These are phyloP conservation scores for Sciurus niger DNA, from an alignment of 2,113 vertebrate species.

Conservation along the genomic window DNA sequence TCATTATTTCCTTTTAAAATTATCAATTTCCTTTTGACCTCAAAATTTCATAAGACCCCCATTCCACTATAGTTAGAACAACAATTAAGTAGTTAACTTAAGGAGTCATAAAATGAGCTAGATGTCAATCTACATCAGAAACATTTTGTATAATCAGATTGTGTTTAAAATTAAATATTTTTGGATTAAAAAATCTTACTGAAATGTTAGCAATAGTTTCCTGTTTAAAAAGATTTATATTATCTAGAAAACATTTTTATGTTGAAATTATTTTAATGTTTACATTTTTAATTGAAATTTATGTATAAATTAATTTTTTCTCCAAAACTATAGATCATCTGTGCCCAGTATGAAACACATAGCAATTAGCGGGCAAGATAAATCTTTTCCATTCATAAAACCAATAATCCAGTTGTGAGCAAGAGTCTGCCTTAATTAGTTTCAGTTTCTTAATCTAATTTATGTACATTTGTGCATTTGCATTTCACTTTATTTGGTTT, in stretches of 20 bases:
- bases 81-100: not conserved
- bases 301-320: not conserved
- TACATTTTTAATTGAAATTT: constrained; percentile 1
- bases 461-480: not conserved
- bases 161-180: not conserved
- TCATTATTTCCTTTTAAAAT: constrained; percentile 48
- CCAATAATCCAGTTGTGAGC: not conserved
- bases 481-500: not conserved
- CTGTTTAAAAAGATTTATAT: not conserved
- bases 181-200: not conserved
- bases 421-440: not conserved
- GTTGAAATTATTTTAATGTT: not conserved
- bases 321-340: not conserved
- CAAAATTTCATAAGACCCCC: not conserved
- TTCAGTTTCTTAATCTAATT: not conserved
- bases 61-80: not conserved
- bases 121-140: constrained; percentile 5
- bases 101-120: constrained; percentile 23
- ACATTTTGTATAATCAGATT: not conserved
- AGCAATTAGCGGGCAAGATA: not conserved
- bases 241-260: not conserved
- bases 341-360: not conserved
- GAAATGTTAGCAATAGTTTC: not conserved
- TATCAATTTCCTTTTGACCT: not conserved
- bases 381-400: not conserved